These are phyloP conservation scores for Elgaria multicarinata DNA, from an alignment of 2,113 vertebrate genomes.

Conservation along the genomic window DNA sequence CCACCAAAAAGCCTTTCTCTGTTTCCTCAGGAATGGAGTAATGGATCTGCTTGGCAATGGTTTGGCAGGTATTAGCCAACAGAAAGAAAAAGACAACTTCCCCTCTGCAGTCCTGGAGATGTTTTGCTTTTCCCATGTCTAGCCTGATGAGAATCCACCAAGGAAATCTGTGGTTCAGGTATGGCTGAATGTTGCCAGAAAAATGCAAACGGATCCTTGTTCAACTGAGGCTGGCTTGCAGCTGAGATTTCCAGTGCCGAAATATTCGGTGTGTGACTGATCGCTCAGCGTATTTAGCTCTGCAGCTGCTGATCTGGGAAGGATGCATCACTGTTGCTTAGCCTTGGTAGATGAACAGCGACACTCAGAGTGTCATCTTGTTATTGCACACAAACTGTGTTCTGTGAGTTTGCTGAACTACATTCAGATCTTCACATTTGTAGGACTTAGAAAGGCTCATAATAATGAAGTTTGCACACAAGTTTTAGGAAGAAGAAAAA, in stretches of 20 bases:
- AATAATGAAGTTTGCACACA: neutral
- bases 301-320: neutral
- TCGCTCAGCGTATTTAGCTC: slow-evolving; percentile 27
- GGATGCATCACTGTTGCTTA: slow-evolving; percentile 38
- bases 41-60: slow-evolving; percentile 67
- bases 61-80: slow-evolving; percentile 42
- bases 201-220: neutral
- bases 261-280: neutral
- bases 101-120: neutral
- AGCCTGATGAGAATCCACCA: neutral
- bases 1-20: slow-evolving; percentile 72
- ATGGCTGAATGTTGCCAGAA: neutral
- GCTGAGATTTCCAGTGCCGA: neutral
- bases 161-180: neutral
- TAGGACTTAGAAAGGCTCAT: neutral
- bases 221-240: neutral
- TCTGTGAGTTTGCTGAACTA: neutral
- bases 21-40: slow-evolving; percentile 78
- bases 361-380: slow-evolving; percentile 64
- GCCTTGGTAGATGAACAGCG: slow-evolving; percentile 69
- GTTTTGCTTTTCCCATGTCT: slow-evolving; percentile 51
- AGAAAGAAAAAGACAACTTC: slow-evolving; percentile 55
- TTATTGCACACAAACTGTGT: slow-evolving; percentile 61
- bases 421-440: neutral
- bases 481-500: neutral